These are phyloP conservation scores for Ips nitidus DNA, from an alignment of 1,140 invertebrate species.

Conservation along the genomic window DNA sequence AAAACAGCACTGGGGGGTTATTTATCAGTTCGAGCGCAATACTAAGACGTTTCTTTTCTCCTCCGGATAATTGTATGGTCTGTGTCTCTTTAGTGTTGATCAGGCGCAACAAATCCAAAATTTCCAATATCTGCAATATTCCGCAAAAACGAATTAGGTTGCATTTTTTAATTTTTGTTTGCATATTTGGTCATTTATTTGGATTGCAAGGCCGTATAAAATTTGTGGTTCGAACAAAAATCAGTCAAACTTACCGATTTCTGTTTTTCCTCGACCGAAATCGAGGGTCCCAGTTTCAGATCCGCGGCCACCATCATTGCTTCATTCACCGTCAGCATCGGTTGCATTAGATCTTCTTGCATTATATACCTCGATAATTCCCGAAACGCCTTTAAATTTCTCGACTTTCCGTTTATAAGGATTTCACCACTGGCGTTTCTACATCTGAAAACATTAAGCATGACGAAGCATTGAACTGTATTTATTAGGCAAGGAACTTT, in stretches of 20 bases:
- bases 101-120: constrained; percentile 67
- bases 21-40: constrained; percentile 92
- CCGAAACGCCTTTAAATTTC: constrained; percentile 76
- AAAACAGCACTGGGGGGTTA: constrained; percentile 89
- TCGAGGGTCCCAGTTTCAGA: constrained; percentile 75
- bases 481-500: neutral
- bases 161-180: neutral
- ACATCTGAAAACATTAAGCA: constrained; percentile 35
- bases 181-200: constrained; percentile 7
- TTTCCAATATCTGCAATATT: constrained; percentile 14
- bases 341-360: constrained; percentile 89
- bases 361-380: constrained; percentile 92
- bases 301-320: constrained; percentile 84
- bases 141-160: neutral
- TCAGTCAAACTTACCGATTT: constrained; percentile 63
- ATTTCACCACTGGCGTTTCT: constrained; percentile 64
- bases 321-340: constrained; percentile 81
- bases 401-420: constrained; percentile 71
- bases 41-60: constrained; percentile 87
- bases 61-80: constrained; percentile 79
- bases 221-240: constrained; percentile 1
- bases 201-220: neutral
- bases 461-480: neutral
- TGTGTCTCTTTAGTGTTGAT: constrained; percentile 66
- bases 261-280: constrained; percentile 65